Evolutionary conservation across 1,140 invertebrate genomes (phyloP), one percentile per base, ranked within the genome.

Genomic region (Dryas iulia): DNA sequence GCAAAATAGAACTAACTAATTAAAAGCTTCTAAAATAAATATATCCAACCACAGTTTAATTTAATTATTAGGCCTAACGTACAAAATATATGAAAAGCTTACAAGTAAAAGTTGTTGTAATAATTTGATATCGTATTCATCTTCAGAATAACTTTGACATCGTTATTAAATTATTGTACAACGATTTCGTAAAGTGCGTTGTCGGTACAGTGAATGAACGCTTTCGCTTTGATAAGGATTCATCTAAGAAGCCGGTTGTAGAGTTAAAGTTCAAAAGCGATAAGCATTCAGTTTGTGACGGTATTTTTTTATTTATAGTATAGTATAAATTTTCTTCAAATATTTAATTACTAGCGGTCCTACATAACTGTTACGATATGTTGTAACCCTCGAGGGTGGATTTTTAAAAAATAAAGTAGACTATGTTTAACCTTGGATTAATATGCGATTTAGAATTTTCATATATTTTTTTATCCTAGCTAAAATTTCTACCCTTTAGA

Each of bases 181-280:
- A 61, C 59, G 26, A 61, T 61, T 25, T 61, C 25, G 33, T 63
- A 24, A 23, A 31, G 28, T 24, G 47, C 47, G 70, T 70, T 24
- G 39, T 24, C 26, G 18, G 31, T 56, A 57, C 63, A 79, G 83
- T 90, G 82, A 90, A 88, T 88, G 87, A 87, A 87, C 87, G 83
- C 78, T 83, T 84, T 82, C 69, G 73, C 60, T 53, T 52, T 60
- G 87, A 90, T 90, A 90, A 88, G 73, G 56, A 78, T 81, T 79
- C 81, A 86, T 82, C 77, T 86, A 77, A 83, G 84, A 89, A 87
- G 72, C 74, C 83, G 78, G 80, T 81, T 87, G 84, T 63, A 66
- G 69, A 83, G 82, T 77, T 81, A 89, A 87, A 87, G 87, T 83
- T 89, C 86, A 87, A 21, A 12, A 23, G 24, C 67, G 82, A 87